A percentile compares a stretch with the other conserved stretches of the same genome.
These are phyloP conservation scores for Acropternis orthonyx DNA, from an alignment of 2,797 vertebrate species.

Conservation along the genomic window DNA sequence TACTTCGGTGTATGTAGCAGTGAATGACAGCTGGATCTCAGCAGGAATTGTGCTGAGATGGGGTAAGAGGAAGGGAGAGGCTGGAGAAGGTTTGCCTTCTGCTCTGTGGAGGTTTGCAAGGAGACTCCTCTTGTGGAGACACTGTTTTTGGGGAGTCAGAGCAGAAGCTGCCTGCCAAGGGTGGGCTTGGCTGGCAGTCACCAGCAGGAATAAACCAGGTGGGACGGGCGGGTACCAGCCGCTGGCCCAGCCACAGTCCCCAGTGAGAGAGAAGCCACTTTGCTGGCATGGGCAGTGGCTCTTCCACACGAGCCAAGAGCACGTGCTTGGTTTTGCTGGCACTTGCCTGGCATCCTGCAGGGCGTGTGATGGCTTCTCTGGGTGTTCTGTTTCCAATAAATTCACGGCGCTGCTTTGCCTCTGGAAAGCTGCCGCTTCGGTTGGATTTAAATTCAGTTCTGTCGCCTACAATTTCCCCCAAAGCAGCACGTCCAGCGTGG, in stretches of 20 bases:
- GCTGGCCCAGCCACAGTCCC: not conserved
- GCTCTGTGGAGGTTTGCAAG: not conserved
- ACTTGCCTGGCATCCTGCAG: not conserved
- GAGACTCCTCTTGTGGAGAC: fast-evolving
- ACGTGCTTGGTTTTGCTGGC: not conserved
- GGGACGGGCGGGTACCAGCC: not conserved
- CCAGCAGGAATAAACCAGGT: not conserved
- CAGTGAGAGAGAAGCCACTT: not conserved
- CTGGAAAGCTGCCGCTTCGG: not conserved
- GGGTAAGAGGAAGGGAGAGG: not conserved
- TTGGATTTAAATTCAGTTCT: not conserved
- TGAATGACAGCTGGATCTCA: not conserved
- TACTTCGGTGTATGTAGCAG: not conserved
- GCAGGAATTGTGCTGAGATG: not conserved
- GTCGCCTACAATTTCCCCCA: not conserved
- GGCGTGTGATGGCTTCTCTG: not conserved
- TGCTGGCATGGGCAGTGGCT: not conserved
- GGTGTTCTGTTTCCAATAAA: not conserved
- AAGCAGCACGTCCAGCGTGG: not conserved
- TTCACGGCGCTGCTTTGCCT: not conserved
- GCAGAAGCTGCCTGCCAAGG: not conserved
- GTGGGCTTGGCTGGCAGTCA: not conserved
- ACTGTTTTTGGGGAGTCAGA: not conserved
- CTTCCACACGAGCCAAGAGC: not conserved
- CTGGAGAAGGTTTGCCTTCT: not conserved